Percentiles rank a stretch among this genome's conserved stretches.
Conservation (phyloP, 2,797 vertebrate genomes). For the Urophycis tenuis region DNA sequence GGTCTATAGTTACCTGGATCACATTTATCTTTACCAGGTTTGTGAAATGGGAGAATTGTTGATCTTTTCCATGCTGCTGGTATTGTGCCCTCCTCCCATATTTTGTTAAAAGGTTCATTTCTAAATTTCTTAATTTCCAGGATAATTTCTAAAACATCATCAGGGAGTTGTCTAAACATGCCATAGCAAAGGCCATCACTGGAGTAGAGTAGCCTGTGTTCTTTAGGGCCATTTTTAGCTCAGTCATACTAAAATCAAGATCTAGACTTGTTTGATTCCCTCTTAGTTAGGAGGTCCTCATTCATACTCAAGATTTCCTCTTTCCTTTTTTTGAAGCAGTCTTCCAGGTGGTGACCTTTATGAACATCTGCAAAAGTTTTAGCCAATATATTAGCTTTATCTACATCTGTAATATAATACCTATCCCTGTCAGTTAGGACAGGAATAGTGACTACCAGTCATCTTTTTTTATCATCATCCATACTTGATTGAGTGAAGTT, state of each 20-base stretch:
- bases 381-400: not conserved
- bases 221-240: not conserved
- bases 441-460: too few species aligned
- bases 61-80: slow-evolving; percentile 1
- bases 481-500: too few species aligned
- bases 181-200: slow-evolving; percentile 1
- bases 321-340: not conserved
- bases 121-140: too few species aligned
- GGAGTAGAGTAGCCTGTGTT: not conserved
- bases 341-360: not conserved
- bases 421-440: too few species aligned
- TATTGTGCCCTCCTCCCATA: not conserved
- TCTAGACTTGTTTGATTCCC: not conserved
- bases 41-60: not conserved
- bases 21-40: not conserved
- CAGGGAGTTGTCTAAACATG: slow-evolving; percentile 14
- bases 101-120: slow-evolving; percentile 12
- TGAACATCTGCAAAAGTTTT: slow-evolving; percentile 1
- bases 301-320: not conserved
- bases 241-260: not conserved
- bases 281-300: not conserved
- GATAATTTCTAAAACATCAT: not conserved
- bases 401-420: too few species aligned
- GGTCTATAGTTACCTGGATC: slow-evolving; percentile 7
- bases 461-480: too few species aligned